Evolutionary conservation across 2,797 vertebrate species (phyloP).

Genomic region (Enteromius argenteus): DNA sequence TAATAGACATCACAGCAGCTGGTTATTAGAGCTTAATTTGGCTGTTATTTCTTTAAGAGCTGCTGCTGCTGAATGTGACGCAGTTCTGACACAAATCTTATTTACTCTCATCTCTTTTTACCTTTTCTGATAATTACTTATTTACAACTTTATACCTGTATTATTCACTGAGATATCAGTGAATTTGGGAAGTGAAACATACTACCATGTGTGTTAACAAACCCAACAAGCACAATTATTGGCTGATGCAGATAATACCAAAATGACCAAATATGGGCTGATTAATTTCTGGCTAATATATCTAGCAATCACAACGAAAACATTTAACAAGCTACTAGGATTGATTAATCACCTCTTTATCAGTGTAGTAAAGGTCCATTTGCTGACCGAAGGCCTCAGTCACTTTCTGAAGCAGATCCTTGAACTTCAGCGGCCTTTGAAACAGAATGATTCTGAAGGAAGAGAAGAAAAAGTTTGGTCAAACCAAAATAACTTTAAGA

Average conservation of each 20-base stretch:
- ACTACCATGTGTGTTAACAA: background rate
- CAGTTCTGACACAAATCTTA: no score
- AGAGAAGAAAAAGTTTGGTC: background rate
- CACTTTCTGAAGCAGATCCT: constrained; percentile 91
- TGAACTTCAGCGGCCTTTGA: constrained; percentile 87
- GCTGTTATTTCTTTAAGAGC: no score
- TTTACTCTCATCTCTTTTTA: no score
- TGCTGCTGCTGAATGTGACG: no score
- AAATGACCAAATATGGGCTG: background rate
- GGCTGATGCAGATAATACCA: background rate
- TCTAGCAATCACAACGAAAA: background rate
- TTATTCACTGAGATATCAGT: background rate
- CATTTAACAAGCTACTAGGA: background rate
- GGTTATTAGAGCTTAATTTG: no score
- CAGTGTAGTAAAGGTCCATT: constrained; percentile 89
- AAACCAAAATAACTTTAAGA: background rate
- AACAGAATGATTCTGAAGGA: constrained; percentile 88
- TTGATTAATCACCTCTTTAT: constrained; percentile 82
- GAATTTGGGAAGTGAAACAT: background rate
- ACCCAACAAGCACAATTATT: background rate
- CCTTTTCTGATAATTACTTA: no score
- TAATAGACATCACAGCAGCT: no score
- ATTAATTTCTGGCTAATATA: background rate
- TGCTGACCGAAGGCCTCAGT: constrained; percentile 91
- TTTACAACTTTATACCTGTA: no score